Conservation (phyloP, 2,888 invertebrate genomes). For the Temnothorax unifasciatus region DNA sequence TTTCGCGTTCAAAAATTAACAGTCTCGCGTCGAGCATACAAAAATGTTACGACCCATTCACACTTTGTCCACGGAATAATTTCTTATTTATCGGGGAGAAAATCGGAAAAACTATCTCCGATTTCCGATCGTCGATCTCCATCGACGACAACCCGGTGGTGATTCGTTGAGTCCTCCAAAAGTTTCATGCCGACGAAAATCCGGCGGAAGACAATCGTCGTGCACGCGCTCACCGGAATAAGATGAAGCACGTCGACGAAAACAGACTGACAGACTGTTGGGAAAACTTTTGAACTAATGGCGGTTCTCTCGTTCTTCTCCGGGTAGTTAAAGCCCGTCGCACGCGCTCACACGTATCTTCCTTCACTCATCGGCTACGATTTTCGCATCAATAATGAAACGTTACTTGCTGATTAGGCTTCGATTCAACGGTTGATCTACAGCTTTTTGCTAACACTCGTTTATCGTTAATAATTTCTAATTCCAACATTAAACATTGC, state of each 20-base stretch:
- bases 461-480: conserved; percentile 20
- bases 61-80: not conserved
- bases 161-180: conserved; percentile 26
- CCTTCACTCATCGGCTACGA: not conserved
- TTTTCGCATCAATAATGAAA: conserved; percentile 21
- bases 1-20: not conserved
- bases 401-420: not conserved
- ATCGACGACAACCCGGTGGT: not conserved
- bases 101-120: not conserved
- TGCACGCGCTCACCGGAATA: conserved; percentile 37
- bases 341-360: not conserved
- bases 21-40: not conserved
- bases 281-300: conserved; percentile 48
- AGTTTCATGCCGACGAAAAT: conserved; percentile 49
- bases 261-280: conserved; percentile 51
- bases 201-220: conserved; percentile 48
- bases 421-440: not conserved
- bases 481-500: not conserved
- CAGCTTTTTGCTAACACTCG: not conserved
- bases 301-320: conserved; percentile 28
- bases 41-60: not conserved
- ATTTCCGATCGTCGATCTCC: conserved; percentile 16
- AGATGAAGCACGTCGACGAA: conserved; percentile 45
- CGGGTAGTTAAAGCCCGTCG: conserved; percentile 17
- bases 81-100: conserved; percentile 1